A percentile compares a stretch with the other conserved stretches of the same genome.
Evolutionary conservation across 2,113 vertebrate genomes (phyloP).

Genomic region (Silurus asotus): DNA sequence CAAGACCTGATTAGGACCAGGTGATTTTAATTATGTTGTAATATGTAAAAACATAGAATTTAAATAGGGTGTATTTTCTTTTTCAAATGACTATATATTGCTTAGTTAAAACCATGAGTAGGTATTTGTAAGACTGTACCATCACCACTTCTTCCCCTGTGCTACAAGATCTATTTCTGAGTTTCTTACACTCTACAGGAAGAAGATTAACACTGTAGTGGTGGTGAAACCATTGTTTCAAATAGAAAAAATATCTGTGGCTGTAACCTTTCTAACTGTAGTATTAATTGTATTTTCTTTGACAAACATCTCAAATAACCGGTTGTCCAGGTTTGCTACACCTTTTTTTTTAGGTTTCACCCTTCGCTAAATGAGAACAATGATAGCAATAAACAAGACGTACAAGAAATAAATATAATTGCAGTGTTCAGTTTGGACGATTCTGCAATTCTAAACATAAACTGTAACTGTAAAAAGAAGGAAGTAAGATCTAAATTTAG

Average conservation of each 20-base stretch:
- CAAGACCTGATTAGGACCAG: no score
- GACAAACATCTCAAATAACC: not conserved
- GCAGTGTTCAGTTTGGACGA: not conserved
- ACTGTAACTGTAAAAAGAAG: not conserved
- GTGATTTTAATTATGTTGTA: no score
- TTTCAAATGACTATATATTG: not conserved
- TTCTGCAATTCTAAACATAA: not conserved
- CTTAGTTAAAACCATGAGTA: not conserved
- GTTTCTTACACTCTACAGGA: not conserved
- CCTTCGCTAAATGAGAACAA: not conserved
- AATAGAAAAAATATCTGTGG: not conserved
- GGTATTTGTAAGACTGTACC: not conserved
- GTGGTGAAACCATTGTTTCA: not conserved
- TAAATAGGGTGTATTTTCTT: no score
- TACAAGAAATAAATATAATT: not conserved
- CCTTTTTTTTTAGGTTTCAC: not conserved
- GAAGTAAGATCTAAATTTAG: not conserved
- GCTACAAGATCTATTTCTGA: not conserved
- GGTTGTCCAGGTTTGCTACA: constrained; percentile 5
- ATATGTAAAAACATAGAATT: no score
- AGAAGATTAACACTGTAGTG: not conserved
- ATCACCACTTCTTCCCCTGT: not conserved
- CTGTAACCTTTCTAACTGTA: not conserved
- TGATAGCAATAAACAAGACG: not conserved
- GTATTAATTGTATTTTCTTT: not conserved